Evolutionary conservation across 1,140 invertebrate species (phyloP), one percentile per base, ranked within the genome.

Genomic region (Papilio aristodemus): DNA sequence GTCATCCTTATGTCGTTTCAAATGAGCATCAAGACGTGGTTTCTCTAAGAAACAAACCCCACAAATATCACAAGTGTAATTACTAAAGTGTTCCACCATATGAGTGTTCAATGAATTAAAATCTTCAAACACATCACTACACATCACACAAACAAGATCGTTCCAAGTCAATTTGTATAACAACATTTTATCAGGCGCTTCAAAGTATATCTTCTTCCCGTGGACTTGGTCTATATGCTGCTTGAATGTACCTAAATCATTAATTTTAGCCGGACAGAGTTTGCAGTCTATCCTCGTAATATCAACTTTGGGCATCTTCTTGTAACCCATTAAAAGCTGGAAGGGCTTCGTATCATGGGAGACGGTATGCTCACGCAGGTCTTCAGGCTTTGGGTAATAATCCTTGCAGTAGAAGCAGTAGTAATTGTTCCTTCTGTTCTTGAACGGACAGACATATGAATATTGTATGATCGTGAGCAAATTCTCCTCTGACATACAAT

Each of bases 391-490:
- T 0, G 87, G 83, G 46, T 85, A 91, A 38, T 89, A 89, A 36
- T 90, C 86, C 54, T 90, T 91, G 67, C 89, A 91, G 63, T 91
- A 91, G 69, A 89, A 91, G 67, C 89, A 91, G 59, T 91, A 91
- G 41, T 90, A 91, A 39, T 91, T 91, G 27, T 90, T 91, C n/a
- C 86, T 71, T 69, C 87, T 72, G 43, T 91, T 91, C 67, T 90
- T 89, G 75, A 91, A 91, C 0, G 89, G 87, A 36, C 84, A 87
- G 0, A 90, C 89, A 58, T 85, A 91, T 0, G 89, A 91, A 66
- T 90, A 85, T 43, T 89, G 86, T 17, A 91, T 85, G 8, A 91
- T 87, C 11, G 87, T 90, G 0, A 91, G 70, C 0, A 90, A 68
- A 58, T 91, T 91, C 27, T 89, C 86, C 66, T 90, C 87, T 0